Evolutionary conservation across 2,797 vertebrate species (phyloP), one percentile per base, ranked within the genome.

Genomic region (Sciurus vulgaris): DNA sequence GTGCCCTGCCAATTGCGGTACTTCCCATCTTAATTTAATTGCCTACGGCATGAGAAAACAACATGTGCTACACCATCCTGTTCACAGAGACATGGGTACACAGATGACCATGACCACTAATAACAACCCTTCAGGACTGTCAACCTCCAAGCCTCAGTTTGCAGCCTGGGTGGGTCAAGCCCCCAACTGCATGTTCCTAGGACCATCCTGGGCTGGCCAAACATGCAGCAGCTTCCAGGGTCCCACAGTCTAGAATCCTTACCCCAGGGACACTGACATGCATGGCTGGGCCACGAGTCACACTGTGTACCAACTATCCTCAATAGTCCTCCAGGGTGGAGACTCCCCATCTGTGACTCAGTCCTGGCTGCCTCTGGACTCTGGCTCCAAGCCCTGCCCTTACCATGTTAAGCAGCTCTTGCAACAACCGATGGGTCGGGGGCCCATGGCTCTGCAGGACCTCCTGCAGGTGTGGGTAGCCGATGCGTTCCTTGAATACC

Each of bases 371-470:
- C 33, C 72, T 85, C 0, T 1, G 56, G 33, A 28, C 47, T 51
- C 87, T 30, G 33, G 35, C 20, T 41, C 70, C 30, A 3, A 11
- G 33, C 14, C 86, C 38, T 0, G 13, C 24, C 47, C 98, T 99
- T 93, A 99, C 99, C 99, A 99, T 99, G 99, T 99, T 99, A 98
- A 99, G 99, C 83, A 99, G 98, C 96, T 99, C 99, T 97, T 99
- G 99, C 63, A 99, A 98, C 78, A 99, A 99, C 59, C 98, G 98
- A 61, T 99, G 99, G 95, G 99, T 99, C 69, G 99, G 99, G 84
- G 99, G 99, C 76, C 99, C 99, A 79, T 99, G 99, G 98, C 99
- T 99, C 98, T 99, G 99, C 94, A 99, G 98, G 89, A 99, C 99
- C 93, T 99, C 99, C 8, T 99, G 99, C 95, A 99, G 98, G 97